phyloP scores from a whole-genome alignment of 2,113 vertebrate species.

The Chionomys nivalis region DNA sequence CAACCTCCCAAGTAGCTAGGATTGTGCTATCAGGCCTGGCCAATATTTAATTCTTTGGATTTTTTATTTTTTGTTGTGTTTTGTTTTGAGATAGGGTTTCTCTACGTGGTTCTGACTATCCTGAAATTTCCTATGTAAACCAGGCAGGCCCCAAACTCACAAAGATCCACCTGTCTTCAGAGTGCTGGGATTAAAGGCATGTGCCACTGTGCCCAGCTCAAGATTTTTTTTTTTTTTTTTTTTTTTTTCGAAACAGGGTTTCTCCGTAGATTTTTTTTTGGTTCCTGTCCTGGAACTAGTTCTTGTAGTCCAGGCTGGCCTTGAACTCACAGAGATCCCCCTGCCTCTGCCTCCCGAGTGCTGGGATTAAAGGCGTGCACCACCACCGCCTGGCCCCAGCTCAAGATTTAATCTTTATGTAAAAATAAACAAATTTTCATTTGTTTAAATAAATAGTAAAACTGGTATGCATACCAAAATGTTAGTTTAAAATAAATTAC shows the following conservation, averaged over 20 bases:
- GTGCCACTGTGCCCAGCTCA: not conserved
- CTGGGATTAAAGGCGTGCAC: not conserved
- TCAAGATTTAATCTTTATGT: not conserved
- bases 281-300: no score
- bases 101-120: not conserved
- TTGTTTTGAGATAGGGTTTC: not conserved
- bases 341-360: not conserved
- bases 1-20: not conserved
- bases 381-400: not conserved
- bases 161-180: not conserved
- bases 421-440: not conserved
- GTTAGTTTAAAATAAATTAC: not conserved
- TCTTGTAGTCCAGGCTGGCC: not conserved
- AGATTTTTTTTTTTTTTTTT: no score
- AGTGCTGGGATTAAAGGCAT: not conserved
- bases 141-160: not conserved
- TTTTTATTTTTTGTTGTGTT: not conserved
- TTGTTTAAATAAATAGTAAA: not conserved
- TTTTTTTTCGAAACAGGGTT: no score
- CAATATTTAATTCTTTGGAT: not conserved
- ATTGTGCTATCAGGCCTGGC: not conserved
- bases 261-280: no score
- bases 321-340: not conserved
- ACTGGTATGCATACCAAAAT: not conserved
- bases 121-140: not conserved